Conservation (phyloP, 2,888 invertebrate species). For the Ormyrus nitidulus region DNA sequence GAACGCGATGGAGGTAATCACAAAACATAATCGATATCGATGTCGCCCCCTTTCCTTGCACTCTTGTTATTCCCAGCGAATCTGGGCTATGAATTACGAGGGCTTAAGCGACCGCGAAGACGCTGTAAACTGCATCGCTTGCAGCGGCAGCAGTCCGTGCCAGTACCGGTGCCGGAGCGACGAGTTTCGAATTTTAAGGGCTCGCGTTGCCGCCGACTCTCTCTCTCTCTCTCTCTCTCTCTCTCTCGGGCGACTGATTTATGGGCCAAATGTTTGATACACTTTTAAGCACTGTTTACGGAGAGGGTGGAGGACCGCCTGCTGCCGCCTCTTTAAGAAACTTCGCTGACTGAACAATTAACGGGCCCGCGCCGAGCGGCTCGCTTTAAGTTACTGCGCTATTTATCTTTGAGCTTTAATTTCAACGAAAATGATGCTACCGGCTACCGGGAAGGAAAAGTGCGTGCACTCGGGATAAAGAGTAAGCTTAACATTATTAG, state of each 20-base stretch:
- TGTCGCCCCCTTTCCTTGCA: neutral
- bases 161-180: neutral
- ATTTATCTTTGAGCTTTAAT: conserved; percentile 42
- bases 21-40: conserved; percentile 41
- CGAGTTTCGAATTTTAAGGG: conserved; percentile 52
- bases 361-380: neutral
- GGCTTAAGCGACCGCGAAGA: conserved; percentile 49
- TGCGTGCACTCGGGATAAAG: neutral
- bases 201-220: conserved; percentile 1
- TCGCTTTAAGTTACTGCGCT: conserved; percentile 23
- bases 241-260: conserved; percentile 32
- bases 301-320: neutral
- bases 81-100: conserved; percentile 48
- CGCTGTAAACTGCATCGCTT: conserved; percentile 42
- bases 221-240: neutral
- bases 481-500: no score
- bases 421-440: conserved; percentile 32
- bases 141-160: neutral
- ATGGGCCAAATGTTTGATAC: conserved; percentile 45
- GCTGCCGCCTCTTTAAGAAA: conserved; percentile 36
- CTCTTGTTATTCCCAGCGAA: conserved; percentile 37
- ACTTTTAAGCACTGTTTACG: conserved; percentile 48
- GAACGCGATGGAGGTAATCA: neutral
- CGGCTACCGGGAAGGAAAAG: neutral
- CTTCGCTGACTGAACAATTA: conserved; percentile 39